phyloP scores from a whole-genome alignment of 1,140 invertebrate genomes.

The Pseudomyrmex sp. region DNA sequence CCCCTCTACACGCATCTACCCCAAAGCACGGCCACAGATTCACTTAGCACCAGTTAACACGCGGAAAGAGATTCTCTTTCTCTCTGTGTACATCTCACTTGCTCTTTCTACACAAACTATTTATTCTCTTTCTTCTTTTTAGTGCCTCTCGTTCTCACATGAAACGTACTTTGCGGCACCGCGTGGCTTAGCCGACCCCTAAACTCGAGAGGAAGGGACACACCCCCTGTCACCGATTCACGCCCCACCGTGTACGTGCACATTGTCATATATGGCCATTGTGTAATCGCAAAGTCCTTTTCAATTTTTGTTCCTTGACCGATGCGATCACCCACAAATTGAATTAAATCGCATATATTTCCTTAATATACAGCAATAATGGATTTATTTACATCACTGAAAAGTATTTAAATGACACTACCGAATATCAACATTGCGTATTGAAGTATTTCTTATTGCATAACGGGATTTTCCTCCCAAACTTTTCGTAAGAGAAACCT shows the following conservation, averaged over 20 bases:
- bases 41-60: conserved; percentile 79
- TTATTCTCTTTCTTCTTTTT: conserved; percentile 55
- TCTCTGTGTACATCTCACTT: conserved; percentile 2
- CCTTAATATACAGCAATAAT: not conserved
- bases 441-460: not conserved
- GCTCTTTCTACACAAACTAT: conserved; percentile 52
- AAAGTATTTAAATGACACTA: not conserved
- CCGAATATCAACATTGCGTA: not conserved
- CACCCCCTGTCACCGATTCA: conserved; percentile 73
- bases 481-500: not conserved
- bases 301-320: conserved; percentile 66
- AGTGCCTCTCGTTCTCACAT: conserved; percentile 46
- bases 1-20: conserved; percentile 67
- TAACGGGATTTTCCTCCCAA: not conserved
- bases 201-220: conserved; percentile 69
- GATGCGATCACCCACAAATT: conserved; percentile 50
- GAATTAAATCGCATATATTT: conserved; percentile 54
- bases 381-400: not conserved
- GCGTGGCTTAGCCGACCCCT: conserved; percentile 71
- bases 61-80: conserved; percentile 22
- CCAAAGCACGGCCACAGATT: conserved; percentile 77
- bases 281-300: conserved; percentile 70
- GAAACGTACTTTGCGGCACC: conserved; percentile 70
- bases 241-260: conserved; percentile 67
- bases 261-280: conserved; percentile 64